These are phyloP conservation scores for Lasius platythorax DNA, from an alignment of 2,888 invertebrate genomes.

Conservation along the genomic window DNA sequence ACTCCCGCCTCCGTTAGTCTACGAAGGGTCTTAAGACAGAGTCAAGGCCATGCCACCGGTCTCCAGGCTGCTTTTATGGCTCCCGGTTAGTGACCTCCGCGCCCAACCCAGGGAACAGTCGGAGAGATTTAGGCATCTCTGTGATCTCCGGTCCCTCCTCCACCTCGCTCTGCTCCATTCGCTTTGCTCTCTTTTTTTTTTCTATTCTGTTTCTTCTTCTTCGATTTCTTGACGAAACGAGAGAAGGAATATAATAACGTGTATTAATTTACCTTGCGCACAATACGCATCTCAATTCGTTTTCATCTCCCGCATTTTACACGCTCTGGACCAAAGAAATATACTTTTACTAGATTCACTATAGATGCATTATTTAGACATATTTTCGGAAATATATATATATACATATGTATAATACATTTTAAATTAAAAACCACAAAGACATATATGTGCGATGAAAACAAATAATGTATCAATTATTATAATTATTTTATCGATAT, in stretches of 20 bases:
- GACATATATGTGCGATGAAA: too few species aligned
- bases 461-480: neutral
- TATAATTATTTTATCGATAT: neutral
- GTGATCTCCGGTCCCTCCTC: constrained; percentile 39
- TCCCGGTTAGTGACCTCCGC: constrained; percentile 80
- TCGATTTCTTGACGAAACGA: neutral
- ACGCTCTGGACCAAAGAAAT: neutral
- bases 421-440: too few species aligned
- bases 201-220: constrained; percentile 3
- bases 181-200: constrained; percentile 12
- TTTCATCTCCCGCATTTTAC: neutral
- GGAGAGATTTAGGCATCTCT: constrained; percentile 62
- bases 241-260: neutral
- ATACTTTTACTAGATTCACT: neutral
- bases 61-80: constrained; percentile 71
- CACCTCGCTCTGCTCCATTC: constrained; percentile 13
- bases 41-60: constrained; percentile 79
- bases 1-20: constrained; percentile 7
- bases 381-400: neutral
- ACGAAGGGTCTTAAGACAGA: constrained; percentile 72
- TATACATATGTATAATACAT: too few species aligned
- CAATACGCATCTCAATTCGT: neutral
- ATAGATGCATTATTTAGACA: neutral
- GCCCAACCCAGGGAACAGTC: constrained; percentile 57
- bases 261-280: neutral